phyloP scores from a whole-genome alignment of 2,888 invertebrate genomes.

The Acheta domesticus region DNA sequence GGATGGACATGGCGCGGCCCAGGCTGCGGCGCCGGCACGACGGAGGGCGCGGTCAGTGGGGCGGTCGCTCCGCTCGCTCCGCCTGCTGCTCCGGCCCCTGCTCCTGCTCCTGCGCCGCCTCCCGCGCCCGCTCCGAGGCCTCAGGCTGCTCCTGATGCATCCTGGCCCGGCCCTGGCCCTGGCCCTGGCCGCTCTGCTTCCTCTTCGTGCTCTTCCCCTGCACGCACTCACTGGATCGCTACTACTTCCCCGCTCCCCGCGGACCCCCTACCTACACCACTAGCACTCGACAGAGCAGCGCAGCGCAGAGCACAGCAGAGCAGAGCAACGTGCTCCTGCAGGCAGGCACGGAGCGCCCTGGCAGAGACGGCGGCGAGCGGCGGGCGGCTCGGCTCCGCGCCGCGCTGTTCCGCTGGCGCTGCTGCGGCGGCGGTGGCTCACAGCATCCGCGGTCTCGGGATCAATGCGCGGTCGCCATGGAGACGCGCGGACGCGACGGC shows the following conservation, averaged over 20 bases:
- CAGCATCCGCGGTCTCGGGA: neutral
- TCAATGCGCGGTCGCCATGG: constrained; percentile 9
- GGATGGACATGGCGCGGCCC: constrained; percentile 40
- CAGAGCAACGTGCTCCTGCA: no score
- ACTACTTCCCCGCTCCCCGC: no score
- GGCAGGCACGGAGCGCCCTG: no score
- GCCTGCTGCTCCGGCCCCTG: constrained; percentile 32
- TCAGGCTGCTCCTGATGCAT: no score
- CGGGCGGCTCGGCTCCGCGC: constrained; percentile 34
- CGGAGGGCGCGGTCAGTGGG: constrained; percentile 38
- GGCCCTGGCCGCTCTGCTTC: no score
- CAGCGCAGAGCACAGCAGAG: no score
- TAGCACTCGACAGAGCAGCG: no score
- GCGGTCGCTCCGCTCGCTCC: constrained; percentile 25
- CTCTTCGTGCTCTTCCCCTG: no score
- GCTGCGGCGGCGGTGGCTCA: neutral
- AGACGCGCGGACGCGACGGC: neutral
- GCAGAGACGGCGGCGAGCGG: constrained; percentile 28
- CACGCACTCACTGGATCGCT: no score
- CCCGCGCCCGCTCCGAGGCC: no score
- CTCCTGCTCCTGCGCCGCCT: constrained; percentile 37
- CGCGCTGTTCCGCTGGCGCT: constrained; percentile 38
- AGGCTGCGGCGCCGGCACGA: constrained; percentile 53
- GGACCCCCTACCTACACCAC: no score
- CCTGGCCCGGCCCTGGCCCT: no score